Evolutionary conservation across 2,113 vertebrate species (phyloP).

Genomic region (Buteo buteo): DNA sequence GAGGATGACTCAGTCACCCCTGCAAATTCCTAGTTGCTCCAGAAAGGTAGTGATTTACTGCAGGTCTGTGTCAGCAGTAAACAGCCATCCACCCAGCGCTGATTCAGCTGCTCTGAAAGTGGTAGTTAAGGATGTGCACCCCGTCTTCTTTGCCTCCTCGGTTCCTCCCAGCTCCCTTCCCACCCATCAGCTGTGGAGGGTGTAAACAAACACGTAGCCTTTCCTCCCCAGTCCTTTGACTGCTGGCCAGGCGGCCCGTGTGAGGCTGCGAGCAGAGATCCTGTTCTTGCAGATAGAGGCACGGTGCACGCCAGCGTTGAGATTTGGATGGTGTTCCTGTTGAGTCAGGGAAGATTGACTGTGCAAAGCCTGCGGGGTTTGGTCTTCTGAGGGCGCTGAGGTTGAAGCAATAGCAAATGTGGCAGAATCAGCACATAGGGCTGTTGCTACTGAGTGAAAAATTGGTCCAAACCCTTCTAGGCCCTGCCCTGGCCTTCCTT

Average conservation of each 20-base stretch:
- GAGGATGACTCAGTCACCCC: conserved; percentile 41
- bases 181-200: not conserved
- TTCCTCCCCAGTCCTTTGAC: not conserved
- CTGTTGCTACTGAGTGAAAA: not conserved
- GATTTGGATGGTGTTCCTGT: not conserved
- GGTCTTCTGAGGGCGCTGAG: not conserved
- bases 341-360: not conserved
- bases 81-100: not conserved
- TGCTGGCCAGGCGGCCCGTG: not conserved
- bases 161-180: not conserved
- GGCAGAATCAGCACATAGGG: not conserved
- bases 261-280: not conserved
- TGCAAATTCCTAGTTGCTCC: not conserved
- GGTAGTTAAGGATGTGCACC: not conserved
- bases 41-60: not conserved
- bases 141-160: not conserved
- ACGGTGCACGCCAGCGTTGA: fast-evolving
- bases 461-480: not conserved
- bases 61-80: conserved; percentile 29
- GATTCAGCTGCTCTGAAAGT: not conserved
- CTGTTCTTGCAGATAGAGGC: fast-evolving
- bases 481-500: not conserved
- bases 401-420: not conserved
- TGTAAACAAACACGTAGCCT: not conserved
- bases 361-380: not conserved